phyloP scores from a whole-genome alignment of 2,113 vertebrate species.

The Tautogolabrus adspersus region DNA sequence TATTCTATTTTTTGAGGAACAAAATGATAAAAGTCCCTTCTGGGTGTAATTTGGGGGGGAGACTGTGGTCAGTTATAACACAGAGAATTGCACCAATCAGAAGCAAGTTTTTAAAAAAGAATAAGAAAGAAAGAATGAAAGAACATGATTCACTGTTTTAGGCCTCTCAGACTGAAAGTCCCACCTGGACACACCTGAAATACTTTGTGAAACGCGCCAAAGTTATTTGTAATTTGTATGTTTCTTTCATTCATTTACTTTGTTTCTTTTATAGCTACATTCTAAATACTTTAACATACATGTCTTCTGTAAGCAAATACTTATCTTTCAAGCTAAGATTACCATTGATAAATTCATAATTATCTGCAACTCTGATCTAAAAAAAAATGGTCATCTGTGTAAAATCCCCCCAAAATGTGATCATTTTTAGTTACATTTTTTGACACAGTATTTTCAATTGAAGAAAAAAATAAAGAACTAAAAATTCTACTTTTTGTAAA shows the following conservation, averaged over 20 bases:
- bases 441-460: too few relatives aligned
- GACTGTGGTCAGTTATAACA: slow-evolving; percentile 42
- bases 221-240: not conserved
- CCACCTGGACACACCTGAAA: not conserved
- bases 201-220: not conserved
- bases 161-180: not conserved
- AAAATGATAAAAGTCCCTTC: slow-evolving; percentile 16
- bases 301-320: too few relatives aligned
- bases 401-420: too few relatives aligned
- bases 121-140: not conserved
- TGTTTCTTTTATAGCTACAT: not conserved
- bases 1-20: not conserved
- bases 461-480: too few relatives aligned
- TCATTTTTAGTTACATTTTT: too few relatives aligned
- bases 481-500: too few relatives aligned
- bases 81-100: not conserved
- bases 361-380: too few relatives aligned
- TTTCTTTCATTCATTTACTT: not conserved
- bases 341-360: too few relatives aligned
- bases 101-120: too few relatives aligned
- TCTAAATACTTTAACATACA: too few relatives aligned
- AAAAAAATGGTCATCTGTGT: too few relatives aligned
- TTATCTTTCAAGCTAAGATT: too few relatives aligned
- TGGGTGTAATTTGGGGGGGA: slow-evolving; percentile 18
- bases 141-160: not conserved